Evolutionary conservation across 1,140 invertebrate genomes (phyloP).

Genomic region (Drosophila subpulchrella): DNA sequence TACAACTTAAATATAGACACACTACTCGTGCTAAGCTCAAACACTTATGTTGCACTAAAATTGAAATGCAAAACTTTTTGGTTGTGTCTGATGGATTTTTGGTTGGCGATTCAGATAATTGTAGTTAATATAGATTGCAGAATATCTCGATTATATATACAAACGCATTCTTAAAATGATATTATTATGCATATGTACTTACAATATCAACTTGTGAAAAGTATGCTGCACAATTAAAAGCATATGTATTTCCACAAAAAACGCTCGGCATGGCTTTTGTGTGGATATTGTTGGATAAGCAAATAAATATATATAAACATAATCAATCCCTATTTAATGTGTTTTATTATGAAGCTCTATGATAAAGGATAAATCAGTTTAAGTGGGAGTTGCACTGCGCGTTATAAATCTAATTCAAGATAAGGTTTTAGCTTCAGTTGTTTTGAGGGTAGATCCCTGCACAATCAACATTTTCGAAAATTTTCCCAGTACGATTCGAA

Average conservation of each 20-base stretch:
- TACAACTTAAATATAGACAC: not conserved
- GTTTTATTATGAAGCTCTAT: constrained; percentile 1
- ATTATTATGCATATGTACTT: constrained; percentile 12
- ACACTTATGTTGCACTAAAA: constrained; percentile 18
- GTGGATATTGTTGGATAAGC: constrained; percentile 27
- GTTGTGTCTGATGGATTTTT: constrained; percentile 55
- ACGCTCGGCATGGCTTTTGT: constrained; percentile 21
- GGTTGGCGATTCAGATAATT: not conserved
- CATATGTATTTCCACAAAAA: not conserved
- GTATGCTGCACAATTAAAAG: not conserved
- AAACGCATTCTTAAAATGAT: constrained; percentile 4
- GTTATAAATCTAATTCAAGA: no score
- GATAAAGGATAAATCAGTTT: no score
- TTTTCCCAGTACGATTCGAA: no score
- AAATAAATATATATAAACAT: constrained; percentile 27
- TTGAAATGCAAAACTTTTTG: constrained; percentile 31
- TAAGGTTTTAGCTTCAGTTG: no score
- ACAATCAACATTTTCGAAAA: no score
- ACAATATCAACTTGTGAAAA: not conserved
- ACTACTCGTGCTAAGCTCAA: constrained; percentile 16
- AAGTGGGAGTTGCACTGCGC: no score
- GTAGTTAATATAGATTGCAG: not conserved
- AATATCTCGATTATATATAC: constrained; percentile 9
- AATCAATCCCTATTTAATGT: constrained; percentile 11
- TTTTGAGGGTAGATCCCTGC: no score